phyloP scores from a whole-genome alignment of 2,888 invertebrate genomes.

The Blera fallax region DNA sequence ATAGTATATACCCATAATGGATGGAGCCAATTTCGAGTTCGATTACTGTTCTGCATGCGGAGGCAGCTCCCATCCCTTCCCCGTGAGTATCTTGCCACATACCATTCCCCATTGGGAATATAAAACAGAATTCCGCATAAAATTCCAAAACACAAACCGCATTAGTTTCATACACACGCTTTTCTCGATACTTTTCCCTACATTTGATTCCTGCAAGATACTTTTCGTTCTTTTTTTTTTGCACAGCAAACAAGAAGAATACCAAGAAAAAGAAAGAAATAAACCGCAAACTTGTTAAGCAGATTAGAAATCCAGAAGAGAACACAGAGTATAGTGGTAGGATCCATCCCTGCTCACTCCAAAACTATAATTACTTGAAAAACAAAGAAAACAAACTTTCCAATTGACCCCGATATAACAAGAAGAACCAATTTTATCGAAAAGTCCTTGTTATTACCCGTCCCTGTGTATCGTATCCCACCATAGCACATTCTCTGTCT shows the following conservation, averaged over 20 bases:
- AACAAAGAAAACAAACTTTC: constrained; percentile 69
- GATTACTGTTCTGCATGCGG: constrained; percentile 16
- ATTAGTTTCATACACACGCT: constrained; percentile 44
- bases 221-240: no score
- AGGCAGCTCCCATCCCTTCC: constrained; percentile 11
- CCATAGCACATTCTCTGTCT: constrained; percentile 57
- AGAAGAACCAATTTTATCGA: constrained; percentile 65
- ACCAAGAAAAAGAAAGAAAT: background rate
- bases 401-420: constrained; percentile 64
- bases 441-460: constrained; percentile 59
- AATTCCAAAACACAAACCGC: constrained; percentile 60
- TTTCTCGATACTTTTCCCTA: constrained; percentile 31
- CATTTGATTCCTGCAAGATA: constrained; percentile 32
- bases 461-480: no score
- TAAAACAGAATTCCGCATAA: constrained; percentile 52
- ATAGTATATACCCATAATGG: constrained; percentile 9
- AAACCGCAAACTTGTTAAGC: constrained; percentile 68
- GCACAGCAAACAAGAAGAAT: background rate
- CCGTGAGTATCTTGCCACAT: background rate
- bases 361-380: constrained; percentile 52
- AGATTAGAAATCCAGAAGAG: constrained; percentile 65
- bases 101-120: constrained; percentile 49
- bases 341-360: no score
- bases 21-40: constrained; percentile 43
- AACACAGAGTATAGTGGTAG: no score